Base-by-base conservation (phyloP, 2,888 invertebrate genomes). In the Lasioglossum oenotherae region DNA sequence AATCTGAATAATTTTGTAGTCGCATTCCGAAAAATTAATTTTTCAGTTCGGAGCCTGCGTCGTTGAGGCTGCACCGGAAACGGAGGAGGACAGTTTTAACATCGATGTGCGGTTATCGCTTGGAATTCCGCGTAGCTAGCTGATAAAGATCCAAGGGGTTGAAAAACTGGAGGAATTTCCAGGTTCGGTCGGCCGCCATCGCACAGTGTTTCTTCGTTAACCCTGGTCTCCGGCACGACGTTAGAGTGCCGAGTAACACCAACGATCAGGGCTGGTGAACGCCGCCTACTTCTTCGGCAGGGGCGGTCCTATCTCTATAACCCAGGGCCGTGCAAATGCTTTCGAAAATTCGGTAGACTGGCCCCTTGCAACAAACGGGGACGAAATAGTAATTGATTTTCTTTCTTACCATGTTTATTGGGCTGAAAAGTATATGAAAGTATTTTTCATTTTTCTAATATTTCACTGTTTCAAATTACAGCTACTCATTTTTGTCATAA, bases 221-320 rank as follows among this genome's bases (percentile, higher is more conserved):
- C 89, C 91, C 91, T 90, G 92, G 82, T 88, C 87, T 85, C 88
- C 88, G 90, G 89, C 88, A 89, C 90, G 90, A 91, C 90, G 93
- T 92, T 92, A 91, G 90, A 91, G 91, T 90, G 87, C 71, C 86
- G 89, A 85, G 88, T 85, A 85, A 86, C 72, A 83, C 86, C 87
- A 84, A 87, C 84, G 90, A 89, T 82, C 86, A 90, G 91, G 91
- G 88, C 89, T 88, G 88, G 90, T 90, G 91, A 91, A 89, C 87
- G 88, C 93, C 93, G 93, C 93, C 93, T 94, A 93, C 93, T 93
- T 91, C 91, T 92, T 93, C 91, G 89, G 84, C 92, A 92, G 92
- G 90, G 93, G 93, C 94, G 94, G 93, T 93, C 93, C 93, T 93
- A 93, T 90, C 90, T 91, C 94, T 94, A 93, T 93, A 92, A 93